phyloP scores from a whole-genome alignment of 2,888 invertebrate genomes.

The Creontiades dilutus region DNA sequence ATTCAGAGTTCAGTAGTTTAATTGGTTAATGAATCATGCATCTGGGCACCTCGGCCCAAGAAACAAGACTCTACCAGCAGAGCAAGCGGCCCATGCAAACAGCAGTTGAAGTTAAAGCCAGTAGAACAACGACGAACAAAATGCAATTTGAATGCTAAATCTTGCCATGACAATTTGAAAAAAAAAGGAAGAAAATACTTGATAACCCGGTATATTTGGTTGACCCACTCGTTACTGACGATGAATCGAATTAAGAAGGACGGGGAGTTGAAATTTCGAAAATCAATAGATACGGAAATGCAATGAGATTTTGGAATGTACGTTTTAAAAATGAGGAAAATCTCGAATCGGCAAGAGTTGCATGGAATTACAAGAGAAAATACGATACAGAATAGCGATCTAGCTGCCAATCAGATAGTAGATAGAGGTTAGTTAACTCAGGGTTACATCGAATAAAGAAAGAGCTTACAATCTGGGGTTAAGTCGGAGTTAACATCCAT shows the following conservation, averaged over 20 bases:
- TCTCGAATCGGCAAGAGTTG: conserved; percentile 31
- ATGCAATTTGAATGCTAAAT: conserved; percentile 20
- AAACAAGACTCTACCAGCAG: conserved; percentile 14
- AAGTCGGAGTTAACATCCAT: too few relatives aligned
- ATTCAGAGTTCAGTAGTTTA: too few relatives aligned
- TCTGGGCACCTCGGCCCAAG: not conserved
- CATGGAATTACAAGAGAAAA: conserved; percentile 29
- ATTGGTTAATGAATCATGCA: not conserved
- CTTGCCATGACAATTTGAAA: not conserved
- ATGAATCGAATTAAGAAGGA: not conserved
- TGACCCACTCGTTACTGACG: not conserved
- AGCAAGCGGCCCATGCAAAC: not conserved
- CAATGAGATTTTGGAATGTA: not conserved
- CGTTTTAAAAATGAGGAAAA: not conserved
- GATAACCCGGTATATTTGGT: not conserved
- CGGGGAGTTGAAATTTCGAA: not conserved
- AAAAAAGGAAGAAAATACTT: not conserved
- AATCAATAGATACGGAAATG: not conserved
- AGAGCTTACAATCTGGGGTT: too few relatives aligned
- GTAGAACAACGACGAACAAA: conserved; percentile 11
- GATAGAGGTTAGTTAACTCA: not conserved
- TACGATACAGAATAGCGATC: conserved; percentile 34
- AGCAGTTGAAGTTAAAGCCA: not conserved
- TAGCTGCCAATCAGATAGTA: not conserved
- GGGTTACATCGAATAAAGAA: too few relatives aligned